Conservation (phyloP, 2,113 vertebrate species). For the Peromyscus californicus region DNA sequence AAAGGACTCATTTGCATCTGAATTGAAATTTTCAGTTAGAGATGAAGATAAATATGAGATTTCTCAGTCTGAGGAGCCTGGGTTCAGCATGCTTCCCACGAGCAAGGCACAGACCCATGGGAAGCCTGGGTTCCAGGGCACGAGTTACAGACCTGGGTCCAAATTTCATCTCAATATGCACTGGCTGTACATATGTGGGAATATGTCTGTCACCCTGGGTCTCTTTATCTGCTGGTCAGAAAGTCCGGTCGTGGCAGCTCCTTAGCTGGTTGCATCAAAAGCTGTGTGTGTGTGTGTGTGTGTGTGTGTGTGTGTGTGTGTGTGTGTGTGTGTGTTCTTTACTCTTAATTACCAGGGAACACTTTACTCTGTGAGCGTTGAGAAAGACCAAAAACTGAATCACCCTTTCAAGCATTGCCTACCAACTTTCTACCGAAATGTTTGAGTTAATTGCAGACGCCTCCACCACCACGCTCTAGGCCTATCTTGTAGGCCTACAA, state of each 20-base stretch:
- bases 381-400: background rate
- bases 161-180: accelerated
- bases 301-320: accelerated
- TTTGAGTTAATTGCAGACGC: background rate
- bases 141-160: background rate
- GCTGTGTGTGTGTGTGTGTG: accelerated
- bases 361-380: background rate
- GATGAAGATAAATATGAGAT: background rate
- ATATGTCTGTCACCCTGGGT: background rate
- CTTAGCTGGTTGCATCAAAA: accelerated
- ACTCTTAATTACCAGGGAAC: background rate
- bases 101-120: accelerated
- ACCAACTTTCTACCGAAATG: background rate
- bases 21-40: background rate
- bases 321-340: background rate
- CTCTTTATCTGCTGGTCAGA: background rate
- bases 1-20: background rate
- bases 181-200: background rate
- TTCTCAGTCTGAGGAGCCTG: background rate
- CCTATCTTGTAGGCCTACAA: background rate
- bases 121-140: background rate
- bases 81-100: background rate
- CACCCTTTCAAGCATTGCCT: background rate
- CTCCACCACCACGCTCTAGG: background rate
- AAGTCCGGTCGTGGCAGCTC: accelerated